Base-by-base conservation (phyloP, 2,113 vertebrate genomes). In the Daboia siamensis region DNA sequence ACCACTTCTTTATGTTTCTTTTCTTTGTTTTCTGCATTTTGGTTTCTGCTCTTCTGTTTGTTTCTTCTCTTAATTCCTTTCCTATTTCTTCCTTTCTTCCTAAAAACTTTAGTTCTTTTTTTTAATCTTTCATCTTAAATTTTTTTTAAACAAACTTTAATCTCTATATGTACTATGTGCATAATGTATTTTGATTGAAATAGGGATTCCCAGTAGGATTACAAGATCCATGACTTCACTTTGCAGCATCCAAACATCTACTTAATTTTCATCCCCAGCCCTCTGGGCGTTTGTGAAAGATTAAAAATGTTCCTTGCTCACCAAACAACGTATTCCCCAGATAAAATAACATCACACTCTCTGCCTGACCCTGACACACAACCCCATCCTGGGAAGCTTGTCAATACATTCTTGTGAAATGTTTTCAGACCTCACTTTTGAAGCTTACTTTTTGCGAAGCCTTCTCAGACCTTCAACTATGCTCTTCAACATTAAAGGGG, bases 401-500 rank as follows among this genome's bases (percentile, higher is more conserved):
- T 87, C 59, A 87, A 86, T 39, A 44, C 91, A 87, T 87, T 87
- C 57, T 91, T 87, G 57, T 54, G 85, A 86, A 86, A 86, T 46
- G 48, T 86, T 85, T 91, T 91, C 69, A 84, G 61, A 48, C 48
- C 55, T 54, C 46, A 64, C 69, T 89, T 93, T 87, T 46, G 24
- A 91, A 57, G 46, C 39, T 48, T 17, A 39, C n/a, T 11, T 89
- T 89, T 91, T 56, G 23, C 91, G 69, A 80, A n/a, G 64, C 9
- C 87, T 80, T 74, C 54, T 2, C 46, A 52, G 69, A 69, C 23
- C 88, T 92, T 85, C 86, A 51, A 51, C 55, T 17, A 57, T 86
- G 87, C 56, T 13, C 29, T 88, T 13, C 92, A 95, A 94, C 92
- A 92, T 44, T 29, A 93, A 93, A 93, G 92, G 56, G 93, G 91